Percentiles rank a stretch among this genome's conserved stretches.
phyloP scores from a whole-genome alignment of 2,113 vertebrate genomes.

The Solenodon paradoxus region DNA sequence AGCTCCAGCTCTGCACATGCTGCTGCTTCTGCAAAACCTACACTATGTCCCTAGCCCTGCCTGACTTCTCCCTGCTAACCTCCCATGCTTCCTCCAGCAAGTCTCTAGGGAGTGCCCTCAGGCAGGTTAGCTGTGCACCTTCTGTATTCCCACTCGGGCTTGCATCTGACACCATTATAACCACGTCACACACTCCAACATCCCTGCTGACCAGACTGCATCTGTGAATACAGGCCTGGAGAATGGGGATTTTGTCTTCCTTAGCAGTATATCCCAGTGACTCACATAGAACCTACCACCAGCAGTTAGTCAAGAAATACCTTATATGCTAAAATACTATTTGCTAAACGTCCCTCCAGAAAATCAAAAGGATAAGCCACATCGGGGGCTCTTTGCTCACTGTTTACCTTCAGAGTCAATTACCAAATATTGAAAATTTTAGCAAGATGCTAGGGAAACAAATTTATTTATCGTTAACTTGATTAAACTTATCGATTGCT shows the following conservation, averaged over 20 bases:
- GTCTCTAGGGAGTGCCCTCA: too few relatives aligned
- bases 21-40: too few relatives aligned
- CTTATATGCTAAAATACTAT: background rate
- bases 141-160: background rate
- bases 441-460: background rate
- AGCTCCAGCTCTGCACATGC: rapidly evolving
- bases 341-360: background rate
- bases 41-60: rapidly evolving
- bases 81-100: background rate
- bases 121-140: too few relatives aligned
- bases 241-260: background rate
- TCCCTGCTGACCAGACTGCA: too few relatives aligned
- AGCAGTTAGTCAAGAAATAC: background rate
- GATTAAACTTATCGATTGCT: background rate
- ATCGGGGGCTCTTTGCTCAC: background rate
- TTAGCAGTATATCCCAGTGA: too few relatives aligned
- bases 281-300: background rate
- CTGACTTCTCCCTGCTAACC: rapidly evolving
- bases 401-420: background rate
- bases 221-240: background rate
- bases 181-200: rapidly evolving
- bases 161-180: rapidly evolving
- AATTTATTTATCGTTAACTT: background rate
- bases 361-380: background rate
- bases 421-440: background rate